These are phyloP conservation scores for Rhea americana DNA, from an alignment of 2,113 vertebrate genomes.

Conservation along the genomic window DNA sequence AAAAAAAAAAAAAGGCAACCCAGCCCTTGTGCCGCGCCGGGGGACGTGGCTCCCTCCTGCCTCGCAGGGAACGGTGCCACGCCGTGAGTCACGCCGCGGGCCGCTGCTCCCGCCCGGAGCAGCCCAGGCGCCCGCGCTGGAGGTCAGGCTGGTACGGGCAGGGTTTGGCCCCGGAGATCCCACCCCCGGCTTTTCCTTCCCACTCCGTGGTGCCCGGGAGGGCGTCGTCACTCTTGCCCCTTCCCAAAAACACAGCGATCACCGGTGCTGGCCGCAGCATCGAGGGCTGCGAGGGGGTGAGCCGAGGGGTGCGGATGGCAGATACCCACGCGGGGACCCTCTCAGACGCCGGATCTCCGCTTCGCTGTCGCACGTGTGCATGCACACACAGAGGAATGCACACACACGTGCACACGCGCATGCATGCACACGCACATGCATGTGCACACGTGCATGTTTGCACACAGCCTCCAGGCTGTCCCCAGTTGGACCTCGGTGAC, in stretches of 20 bases:
- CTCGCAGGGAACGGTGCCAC: not conserved
- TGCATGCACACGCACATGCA: no score
- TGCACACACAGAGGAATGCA: rapidly evolving
- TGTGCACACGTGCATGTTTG: rapidly evolving
- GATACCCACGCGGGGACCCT: rapidly evolving
- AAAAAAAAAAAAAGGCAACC: not conserved
- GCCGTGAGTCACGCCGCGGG: not conserved
- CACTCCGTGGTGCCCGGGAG: no score
- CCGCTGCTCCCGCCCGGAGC: no score
- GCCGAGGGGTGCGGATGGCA: not conserved
- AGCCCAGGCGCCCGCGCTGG: no score
- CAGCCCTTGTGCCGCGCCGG: not conserved
- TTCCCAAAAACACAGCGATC: no score
- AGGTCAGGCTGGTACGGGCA: no score
- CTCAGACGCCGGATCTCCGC: not conserved
- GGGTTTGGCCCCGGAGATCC: no score
- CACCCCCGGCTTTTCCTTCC: no score
- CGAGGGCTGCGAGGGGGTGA: not conserved
- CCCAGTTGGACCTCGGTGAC: not conserved
- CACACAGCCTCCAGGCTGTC: not conserved
- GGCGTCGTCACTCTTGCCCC: no score
- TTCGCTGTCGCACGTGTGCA: not conserved
- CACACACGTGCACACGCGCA: rapidly evolving
- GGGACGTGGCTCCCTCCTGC: slow-evolving; percentile 9
- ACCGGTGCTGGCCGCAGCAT: no score